Evolutionary conservation across 2,113 vertebrate species (phyloP).

Genomic region (Machaerirhynchus nigripectus): DNA sequence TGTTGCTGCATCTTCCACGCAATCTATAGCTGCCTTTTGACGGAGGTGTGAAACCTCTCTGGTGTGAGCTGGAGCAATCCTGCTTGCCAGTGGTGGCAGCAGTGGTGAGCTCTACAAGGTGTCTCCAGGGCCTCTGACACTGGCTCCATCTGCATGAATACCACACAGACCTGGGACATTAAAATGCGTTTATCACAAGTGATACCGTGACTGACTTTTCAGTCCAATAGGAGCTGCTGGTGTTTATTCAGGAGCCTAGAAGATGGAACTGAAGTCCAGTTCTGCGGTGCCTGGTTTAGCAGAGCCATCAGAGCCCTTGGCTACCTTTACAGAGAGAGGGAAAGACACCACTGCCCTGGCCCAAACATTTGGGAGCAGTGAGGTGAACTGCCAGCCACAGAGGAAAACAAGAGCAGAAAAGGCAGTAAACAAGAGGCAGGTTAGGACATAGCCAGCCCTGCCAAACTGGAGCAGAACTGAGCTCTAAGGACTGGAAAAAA

Average conservation of each 20-base stretch:
- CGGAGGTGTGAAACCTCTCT: not conserved
- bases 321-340: not conserved
- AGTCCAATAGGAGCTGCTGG: not conserved
- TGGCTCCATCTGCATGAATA: not conserved
- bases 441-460: not conserved
- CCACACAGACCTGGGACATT: not conserved
- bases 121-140: not conserved
- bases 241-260: not conserved
- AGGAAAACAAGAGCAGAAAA: not conserved
- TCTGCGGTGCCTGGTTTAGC: not conserved
- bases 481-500: not conserved
- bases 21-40: not conserved
- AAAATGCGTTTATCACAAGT: not conserved
- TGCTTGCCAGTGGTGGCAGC: not conserved
- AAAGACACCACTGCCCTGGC: not conserved
- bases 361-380: not conserved
- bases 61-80: not conserved
- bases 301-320: not conserved
- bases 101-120: rapidly evolving
- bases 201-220: not conserved
- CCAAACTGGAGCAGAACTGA: not conserved
- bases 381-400: not conserved
- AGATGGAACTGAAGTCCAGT: not conserved
- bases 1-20: not conserved
- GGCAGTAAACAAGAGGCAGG: not conserved